Evolutionary conservation across 2,888 invertebrate genomes (phyloP).

Genomic region (Chrysina gloriosa): DNA sequence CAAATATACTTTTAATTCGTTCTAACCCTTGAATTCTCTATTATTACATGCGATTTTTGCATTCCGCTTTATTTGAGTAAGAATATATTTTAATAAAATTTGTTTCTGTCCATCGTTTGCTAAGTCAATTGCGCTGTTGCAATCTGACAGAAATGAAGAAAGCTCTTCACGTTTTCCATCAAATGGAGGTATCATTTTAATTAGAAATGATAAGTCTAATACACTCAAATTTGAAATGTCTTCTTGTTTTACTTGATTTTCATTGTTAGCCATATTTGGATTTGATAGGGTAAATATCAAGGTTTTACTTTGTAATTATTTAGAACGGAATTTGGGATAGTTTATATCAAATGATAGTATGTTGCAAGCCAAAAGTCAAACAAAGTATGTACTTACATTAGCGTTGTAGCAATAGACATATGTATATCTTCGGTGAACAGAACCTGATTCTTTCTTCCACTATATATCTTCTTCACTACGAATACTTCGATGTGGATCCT

Average conservation of each 20-base stretch:
- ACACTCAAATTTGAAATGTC: too few species aligned
- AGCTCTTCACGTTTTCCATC: constrained; percentile 41
- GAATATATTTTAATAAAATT: constrained; percentile 44
- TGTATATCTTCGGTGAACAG: background rate
- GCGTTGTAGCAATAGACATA: background rate
- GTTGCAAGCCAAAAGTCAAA: background rate
- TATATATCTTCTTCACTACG: background rate
- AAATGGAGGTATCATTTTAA: constrained; percentile 24
- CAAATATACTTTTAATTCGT: constrained; percentile 43
- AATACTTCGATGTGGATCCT: background rate
- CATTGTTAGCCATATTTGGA: background rate
- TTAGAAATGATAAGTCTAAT: background rate
- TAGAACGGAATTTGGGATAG: too few species aligned
- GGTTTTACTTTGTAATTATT: too few species aligned
- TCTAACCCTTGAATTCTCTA: constrained; percentile 46
- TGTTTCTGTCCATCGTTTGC: constrained; percentile 34
- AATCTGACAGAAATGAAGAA: constrained; percentile 34
- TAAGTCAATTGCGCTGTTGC: constrained; percentile 38
- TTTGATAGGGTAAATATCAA: background rate
- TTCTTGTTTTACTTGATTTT: too few species aligned
- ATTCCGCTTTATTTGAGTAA: constrained; percentile 47
- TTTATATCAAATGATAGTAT: too few species aligned
- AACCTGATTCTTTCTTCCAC: background rate
- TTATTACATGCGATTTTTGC: constrained; percentile 45
- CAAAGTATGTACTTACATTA: background rate